Base-by-base conservation (phyloP, 1,140 invertebrate species). In the Bacillus rossius region DNA sequence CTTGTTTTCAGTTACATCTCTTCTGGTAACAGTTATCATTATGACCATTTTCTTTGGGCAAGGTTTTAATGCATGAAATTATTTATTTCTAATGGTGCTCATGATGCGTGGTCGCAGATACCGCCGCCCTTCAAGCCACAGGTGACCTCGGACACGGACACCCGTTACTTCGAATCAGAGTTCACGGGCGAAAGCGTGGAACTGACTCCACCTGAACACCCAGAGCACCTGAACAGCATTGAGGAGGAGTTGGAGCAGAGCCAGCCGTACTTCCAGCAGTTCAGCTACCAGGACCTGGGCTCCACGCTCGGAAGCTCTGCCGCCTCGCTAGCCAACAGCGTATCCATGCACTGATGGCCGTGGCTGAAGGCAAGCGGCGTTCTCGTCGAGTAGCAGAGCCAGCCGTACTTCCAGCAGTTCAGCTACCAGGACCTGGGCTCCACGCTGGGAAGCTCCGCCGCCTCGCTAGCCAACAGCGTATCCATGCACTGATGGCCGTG, bases 171-270 rank as follows among this genome's bases (percentile, higher is more conserved):
- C 78, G 96, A 99, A 77, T 87, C 89, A 57, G 94, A 97, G 78
- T 99, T 99, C 77, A 99, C 96, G n/a, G 93, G 94, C 52, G 95
- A 98, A 75, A 88, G 89, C 66, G 95, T 98, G 8, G 91, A 96
- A 77, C 75, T 99, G 47, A 98, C 96, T 57, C 96, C 96, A 40
- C 96, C 95, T 25, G 91, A 94, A 69, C 78, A 81, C 57, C 80
- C 80, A 20, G 77, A 77, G 41, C 79, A 79, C 19, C 72, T 89
- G 2, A 82, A 82, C 64, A 82, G 83, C 34, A 88, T 89, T 58
- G 78, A 77, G 5, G 87, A 89, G 70, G 85, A 88, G 67, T 76
- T 80, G 53, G 84, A 87, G 67, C 78, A 81, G 55, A 74, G 76
- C 8, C 73, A 77, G 60, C 79, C 81, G 2, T 82, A 87, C 69